Evolutionary conservation across 2,888 invertebrate species (phyloP).

Genomic region (Ormyrus nitidulus): DNA sequence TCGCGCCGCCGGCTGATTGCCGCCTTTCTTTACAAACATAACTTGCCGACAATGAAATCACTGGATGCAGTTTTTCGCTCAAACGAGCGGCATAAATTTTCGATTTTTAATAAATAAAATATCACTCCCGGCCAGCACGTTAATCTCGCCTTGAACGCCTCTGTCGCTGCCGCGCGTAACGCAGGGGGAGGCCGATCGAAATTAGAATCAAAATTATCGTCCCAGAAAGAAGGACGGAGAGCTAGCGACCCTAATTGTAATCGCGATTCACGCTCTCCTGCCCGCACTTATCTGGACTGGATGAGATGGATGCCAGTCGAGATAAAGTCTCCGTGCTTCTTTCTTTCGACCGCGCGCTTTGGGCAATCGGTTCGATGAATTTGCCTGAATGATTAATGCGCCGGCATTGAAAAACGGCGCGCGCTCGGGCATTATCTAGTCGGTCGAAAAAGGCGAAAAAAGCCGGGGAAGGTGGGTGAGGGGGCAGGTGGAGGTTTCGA

Average conservation of each 20-base stretch:
- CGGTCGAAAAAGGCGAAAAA: constrained; percentile 21
- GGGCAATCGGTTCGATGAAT: constrained; percentile 19
- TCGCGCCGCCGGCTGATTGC: constrained; percentile 22
- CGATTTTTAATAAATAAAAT: constrained; percentile 38
- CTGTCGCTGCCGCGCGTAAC: neutral
- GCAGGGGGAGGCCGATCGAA: constrained; percentile 63
- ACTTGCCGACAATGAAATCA: constrained; percentile 23
- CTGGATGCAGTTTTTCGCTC: constrained; percentile 18
- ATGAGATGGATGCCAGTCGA: constrained; percentile 60
- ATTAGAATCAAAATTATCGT: constrained; percentile 71
- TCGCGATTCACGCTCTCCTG: constrained; percentile 63
- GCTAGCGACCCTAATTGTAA: constrained; percentile 59
- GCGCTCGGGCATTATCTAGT: neutral
- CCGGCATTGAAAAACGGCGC: neutral
- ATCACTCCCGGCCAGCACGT: neutral
- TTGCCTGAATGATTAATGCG: constrained; percentile 13
- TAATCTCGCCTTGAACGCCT: constrained; percentile 1
- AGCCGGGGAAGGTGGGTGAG: neutral
- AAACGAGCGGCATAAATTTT: constrained; percentile 47
- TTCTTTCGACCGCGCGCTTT: neutral
- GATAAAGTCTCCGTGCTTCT: constrained; percentile 40
- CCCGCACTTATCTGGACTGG: constrained; percentile 67
- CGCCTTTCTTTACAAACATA: constrained; percentile 28
- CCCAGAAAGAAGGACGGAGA: constrained; percentile 47
- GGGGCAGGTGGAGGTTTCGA: constrained; percentile 56